These are phyloP conservation scores for Melitaea cinxia DNA, from an alignment of 1,140 invertebrate genomes.

Conservation along the genomic window DNA sequence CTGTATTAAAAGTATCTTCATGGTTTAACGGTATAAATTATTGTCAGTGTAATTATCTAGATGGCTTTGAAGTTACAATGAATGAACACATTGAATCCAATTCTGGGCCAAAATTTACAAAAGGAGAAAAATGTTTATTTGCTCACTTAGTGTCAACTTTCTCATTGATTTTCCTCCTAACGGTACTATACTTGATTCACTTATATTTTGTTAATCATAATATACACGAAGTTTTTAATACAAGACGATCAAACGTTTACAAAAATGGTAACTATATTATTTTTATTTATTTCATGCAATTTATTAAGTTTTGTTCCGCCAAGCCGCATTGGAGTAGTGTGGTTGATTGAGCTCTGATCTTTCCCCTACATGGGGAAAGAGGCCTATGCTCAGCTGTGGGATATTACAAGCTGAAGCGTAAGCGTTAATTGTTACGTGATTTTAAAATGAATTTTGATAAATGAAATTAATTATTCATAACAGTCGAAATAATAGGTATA, in stretches of 20 bases:
- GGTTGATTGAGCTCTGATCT: too few species aligned
- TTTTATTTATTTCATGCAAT: not conserved
- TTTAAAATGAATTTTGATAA: too few species aligned
- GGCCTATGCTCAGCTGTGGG: too few species aligned
- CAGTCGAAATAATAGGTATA: too few species aligned
- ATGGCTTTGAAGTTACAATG: not conserved
- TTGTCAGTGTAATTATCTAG: not conserved
- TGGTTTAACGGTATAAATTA: not conserved
- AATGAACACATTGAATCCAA: not conserved
- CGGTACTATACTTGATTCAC: constrained; percentile 52
- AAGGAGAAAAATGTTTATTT: constrained; percentile 66
- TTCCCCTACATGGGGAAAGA: too few species aligned
- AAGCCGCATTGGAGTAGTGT: too few species aligned
- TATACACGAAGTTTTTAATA: constrained; percentile 34
- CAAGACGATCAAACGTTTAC: constrained; percentile 26
- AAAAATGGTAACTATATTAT: constrained; percentile 22
- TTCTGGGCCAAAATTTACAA: constrained; percentile 51
- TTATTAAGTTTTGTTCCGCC: not conserved
- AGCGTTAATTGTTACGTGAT: too few species aligned
- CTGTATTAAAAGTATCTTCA: too few species aligned
- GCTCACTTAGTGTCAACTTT: constrained; percentile 54
- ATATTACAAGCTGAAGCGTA: too few species aligned
- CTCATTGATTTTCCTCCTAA: constrained; percentile 38
- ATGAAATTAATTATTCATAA: too few species aligned
- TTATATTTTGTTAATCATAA: constrained; percentile 45